These are phyloP conservation scores for Thalassarche chlororhynchos DNA, from an alignment of 2,113 vertebrate genomes.

Conservation along the genomic window DNA sequence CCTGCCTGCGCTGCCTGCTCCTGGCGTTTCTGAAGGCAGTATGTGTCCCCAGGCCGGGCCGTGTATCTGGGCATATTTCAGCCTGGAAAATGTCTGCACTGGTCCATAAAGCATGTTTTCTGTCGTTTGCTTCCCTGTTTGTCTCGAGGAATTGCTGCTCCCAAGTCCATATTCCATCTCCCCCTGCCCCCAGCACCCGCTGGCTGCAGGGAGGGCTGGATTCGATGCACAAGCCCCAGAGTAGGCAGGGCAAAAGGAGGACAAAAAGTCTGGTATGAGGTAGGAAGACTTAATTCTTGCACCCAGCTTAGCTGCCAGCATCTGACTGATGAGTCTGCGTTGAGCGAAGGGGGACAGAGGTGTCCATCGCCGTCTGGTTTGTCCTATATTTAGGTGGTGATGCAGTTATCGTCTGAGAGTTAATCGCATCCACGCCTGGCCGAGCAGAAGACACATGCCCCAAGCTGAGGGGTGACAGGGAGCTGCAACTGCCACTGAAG, in stretches of 20 bases:
- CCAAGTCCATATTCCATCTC: not conserved
- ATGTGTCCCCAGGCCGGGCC: not conserved
- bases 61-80: not conserved
- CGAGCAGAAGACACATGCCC: not conserved
- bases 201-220: not conserved
- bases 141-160: not conserved
- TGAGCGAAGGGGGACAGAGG: not conserved
- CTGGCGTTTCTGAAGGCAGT: not conserved
- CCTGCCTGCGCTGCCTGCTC: not conserved
- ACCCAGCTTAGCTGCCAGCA: not conserved
- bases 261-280: not conserved
- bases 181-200: accelerated
- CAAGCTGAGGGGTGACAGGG: not conserved
- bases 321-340: accelerated
- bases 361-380: accelerated
- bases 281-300: not conserved
- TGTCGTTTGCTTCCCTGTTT: not conserved
- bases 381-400: not conserved
- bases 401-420: not conserved
- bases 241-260: not conserved
- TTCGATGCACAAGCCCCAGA: not conserved
- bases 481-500: not conserved
- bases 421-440: not conserved
- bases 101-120: not conserved
- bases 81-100: not conserved